Evolutionary conservation across 2,888 invertebrate species (phyloP).

Genomic region (Caenorhabditis sulstoni): DNA sequence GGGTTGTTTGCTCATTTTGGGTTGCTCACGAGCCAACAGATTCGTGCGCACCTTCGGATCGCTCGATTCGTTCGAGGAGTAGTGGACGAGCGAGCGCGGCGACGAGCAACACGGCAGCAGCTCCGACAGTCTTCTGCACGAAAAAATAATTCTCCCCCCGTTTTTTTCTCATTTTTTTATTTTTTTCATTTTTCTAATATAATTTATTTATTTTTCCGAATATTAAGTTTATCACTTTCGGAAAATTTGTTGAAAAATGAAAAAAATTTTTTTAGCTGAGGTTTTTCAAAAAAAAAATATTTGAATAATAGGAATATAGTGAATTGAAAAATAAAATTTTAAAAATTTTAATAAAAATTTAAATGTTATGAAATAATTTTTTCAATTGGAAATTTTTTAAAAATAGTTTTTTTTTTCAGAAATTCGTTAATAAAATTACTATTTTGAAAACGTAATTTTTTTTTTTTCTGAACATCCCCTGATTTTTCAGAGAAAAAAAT

Average conservation of each 20-base stretch:
- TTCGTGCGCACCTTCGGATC: constrained; percentile 43
- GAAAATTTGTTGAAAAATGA: no score
- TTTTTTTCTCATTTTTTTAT: no score
- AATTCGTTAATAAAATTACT: background rate
- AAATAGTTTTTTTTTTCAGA: no score
- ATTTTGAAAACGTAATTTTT: background rate
- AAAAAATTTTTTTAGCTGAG: background rate
- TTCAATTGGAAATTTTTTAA: constrained; percentile 1
- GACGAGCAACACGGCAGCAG: constrained; percentile 31
- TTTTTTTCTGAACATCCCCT: no score
- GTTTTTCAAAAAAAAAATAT: background rate
- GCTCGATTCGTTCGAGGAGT: constrained; percentile 27
- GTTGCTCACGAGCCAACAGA: constrained; percentile 27
- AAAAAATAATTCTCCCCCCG: no score
- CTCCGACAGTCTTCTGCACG: constrained; percentile 49
- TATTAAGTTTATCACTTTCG: no score
- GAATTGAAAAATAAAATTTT: no score
- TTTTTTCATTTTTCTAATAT: no score
- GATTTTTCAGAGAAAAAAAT: no score
- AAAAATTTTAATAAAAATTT: no score
- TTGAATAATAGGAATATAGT: no score
- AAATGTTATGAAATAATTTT: background rate
- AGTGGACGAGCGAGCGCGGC: constrained; percentile 31
- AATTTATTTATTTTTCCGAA: no score
- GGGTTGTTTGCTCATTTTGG: constrained; percentile 26